Evolutionary conservation across 2,797 vertebrate species (phyloP), one percentile per base, ranked within the genome.

Genomic region (Pygocentrus nattereri): DNA sequence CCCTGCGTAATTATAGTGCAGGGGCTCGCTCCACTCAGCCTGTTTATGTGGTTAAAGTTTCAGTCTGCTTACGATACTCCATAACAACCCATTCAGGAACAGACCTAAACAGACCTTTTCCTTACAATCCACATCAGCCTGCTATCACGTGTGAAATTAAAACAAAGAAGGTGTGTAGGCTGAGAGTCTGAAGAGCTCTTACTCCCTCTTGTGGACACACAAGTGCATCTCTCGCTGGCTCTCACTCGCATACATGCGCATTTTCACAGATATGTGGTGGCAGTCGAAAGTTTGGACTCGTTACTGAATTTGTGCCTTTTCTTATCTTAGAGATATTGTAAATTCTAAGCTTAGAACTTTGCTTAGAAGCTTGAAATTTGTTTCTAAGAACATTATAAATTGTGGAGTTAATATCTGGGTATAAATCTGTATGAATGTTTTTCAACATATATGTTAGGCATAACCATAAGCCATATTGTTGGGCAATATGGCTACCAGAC

Each of bases 121-220:
- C 27, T 34, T 21, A 21, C 49, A 21, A 27, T 71, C 38, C 38
- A n/a, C 21, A 49, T 19, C 59, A 49, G 38, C 70, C 44, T 49
- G 44, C 56, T 15, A 30, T 70, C 3, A 12, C 44, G 25, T 44
- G 38, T 23, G 25, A 21, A 58, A 13, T 4, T 52, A 1, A 70
- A 38, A 44, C 50, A 0, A 11, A 69, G 21, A 1, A 10, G 5
- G 16, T 25, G 19, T 38, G 75, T 78, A 73, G 38, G 18, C 21
- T 19, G n/a, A 58, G 49, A 8, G 41, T 44, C 74, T 77, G 76
- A 77, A 79, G 25, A 52, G 21, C 61, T 71, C 34, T 49, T 23
- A 7, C 72, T 38, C 82, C 82, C 76, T 81, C 79, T 84, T 4
- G 16, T 76, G 85, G 82, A 41, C 19, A 56, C 41, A 30, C 31